These are phyloP conservation scores for Petroica traversi DNA, from an alignment of 2,113 vertebrate species.

Conservation along the genomic window DNA sequence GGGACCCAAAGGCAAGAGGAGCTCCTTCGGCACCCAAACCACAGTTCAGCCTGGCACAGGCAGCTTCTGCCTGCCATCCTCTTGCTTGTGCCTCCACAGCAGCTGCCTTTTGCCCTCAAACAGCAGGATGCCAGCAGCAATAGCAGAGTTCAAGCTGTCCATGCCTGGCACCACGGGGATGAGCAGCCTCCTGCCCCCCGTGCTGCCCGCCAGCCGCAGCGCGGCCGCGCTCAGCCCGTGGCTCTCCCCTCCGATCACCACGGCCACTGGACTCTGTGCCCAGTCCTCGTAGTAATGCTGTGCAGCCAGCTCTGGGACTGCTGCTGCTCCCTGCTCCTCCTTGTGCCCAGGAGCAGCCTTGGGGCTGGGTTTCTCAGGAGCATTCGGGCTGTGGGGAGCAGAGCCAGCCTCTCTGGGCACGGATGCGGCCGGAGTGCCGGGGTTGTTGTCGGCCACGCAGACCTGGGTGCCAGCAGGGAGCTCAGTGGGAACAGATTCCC, in stretches of 20 bases:
- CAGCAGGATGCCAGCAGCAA: conserved; percentile 87
- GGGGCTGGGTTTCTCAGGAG: neutral
- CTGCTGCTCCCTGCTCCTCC: neutral
- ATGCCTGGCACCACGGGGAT: conserved; percentile 82
- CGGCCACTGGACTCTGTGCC: conserved; percentile 75
- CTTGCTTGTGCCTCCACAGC: neutral
- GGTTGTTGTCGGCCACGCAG: conserved; percentile 80
- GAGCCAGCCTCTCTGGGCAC: conserved; percentile 44
- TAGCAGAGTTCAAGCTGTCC: conserved; percentile 90
- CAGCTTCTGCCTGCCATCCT: neutral
- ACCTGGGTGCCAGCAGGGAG: conserved; percentile 73
- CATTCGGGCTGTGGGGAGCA: conserved; percentile 43
- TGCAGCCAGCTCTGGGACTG: conserved; percentile 63
- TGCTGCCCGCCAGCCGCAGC: conserved; percentile 76
- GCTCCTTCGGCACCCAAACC: neutral
- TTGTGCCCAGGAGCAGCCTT: neutral
- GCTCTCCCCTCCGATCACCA: conserved; percentile 90
- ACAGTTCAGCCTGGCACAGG: neutral
- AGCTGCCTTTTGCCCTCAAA: conserved; percentile 90
- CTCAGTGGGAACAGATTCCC: conserved; percentile 77
- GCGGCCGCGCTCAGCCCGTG: conserved; percentile 83
- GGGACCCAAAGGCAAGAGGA: neutral
- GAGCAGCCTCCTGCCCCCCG: conserved; percentile 76
- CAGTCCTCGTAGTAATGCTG: conserved; percentile 81
- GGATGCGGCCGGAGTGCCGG: rapidly evolving